Evolutionary conservation across 2,113 vertebrate genomes (phyloP).

Genomic region (Hiodon tergisus): DNA sequence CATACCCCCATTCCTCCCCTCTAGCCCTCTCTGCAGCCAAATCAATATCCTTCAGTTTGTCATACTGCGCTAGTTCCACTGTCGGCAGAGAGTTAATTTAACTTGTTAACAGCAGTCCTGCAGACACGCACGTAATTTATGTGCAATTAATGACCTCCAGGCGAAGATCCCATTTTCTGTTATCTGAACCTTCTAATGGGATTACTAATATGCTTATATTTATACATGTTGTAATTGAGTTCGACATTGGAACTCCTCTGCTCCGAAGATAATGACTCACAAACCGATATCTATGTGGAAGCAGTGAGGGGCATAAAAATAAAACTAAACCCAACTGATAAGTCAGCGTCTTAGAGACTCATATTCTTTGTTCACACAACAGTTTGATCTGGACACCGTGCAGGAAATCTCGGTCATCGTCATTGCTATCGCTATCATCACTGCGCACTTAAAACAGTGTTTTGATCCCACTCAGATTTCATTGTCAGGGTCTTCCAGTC

Average conservation of each 20-base stretch:
- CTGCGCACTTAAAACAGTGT: too few species aligned
- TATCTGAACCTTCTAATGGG: constrained; percentile 1
- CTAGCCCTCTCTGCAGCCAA: constrained; percentile 12
- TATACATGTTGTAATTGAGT: constrained; percentile 7
- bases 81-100: constrained; percentile 26
- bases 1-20: constrained; percentile 5
- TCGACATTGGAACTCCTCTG: neutral
- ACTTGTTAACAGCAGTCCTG: constrained; percentile 27
- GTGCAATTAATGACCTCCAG: constrained; percentile 22
- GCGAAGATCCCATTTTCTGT: constrained; percentile 9
- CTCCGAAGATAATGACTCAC: constrained; percentile 15
- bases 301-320: neutral
- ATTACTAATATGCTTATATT: constrained; percentile 14
- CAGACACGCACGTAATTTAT: constrained; percentile 13
- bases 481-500: too few species aligned
- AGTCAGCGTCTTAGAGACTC: too few species aligned
- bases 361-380: too few species aligned
- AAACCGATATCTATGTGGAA: neutral
- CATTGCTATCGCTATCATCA: too few species aligned
- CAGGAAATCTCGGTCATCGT: too few species aligned
- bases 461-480: too few species aligned
- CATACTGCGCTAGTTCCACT: constrained; percentile 20
- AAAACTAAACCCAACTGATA: neutral
- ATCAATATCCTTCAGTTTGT: constrained; percentile 27
- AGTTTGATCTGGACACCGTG: too few species aligned